These are phyloP conservation scores for Cuniculus paca DNA, from an alignment of 2,797 vertebrate species.

Conservation along the genomic window DNA sequence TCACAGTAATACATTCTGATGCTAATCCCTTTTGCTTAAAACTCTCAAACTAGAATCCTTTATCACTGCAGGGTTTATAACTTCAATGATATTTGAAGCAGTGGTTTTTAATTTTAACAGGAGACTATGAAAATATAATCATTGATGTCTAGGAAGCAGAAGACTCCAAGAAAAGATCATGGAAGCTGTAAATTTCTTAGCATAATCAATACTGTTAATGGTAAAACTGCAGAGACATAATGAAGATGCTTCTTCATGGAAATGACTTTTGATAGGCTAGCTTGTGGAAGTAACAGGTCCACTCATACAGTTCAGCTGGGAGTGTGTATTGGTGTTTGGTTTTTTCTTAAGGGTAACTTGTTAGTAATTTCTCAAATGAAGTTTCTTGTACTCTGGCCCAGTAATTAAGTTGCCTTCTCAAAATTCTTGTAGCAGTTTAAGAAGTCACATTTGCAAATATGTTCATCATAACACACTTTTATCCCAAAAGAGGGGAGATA, in stretches of 20 bases:
- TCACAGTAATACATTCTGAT: constrained; percentile 39
- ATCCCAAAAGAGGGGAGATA: not conserved
- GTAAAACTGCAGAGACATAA: not conserved
- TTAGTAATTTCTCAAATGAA: constrained; percentile 10
- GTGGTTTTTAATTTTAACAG: not conserved
- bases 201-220: constrained; percentile 39
- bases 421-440: constrained; percentile 19
- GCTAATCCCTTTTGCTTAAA: not conserved
- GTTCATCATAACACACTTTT: not conserved
- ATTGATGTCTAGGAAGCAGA: constrained; percentile 44
- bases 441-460: not conserved
- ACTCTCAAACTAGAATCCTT: not conserved
- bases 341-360: not conserved
- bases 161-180: constrained; percentile 4
- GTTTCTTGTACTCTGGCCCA: not conserved
- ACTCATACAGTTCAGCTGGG: not conserved
- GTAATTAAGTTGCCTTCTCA: not conserved
- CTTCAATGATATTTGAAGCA: constrained; percentile 27
- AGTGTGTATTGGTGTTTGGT: not conserved
- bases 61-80: not conserved
- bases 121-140: constrained; percentile 35
- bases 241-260: not conserved
- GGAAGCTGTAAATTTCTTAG: constrained; percentile 43
- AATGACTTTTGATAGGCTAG: not conserved
- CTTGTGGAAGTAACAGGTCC: not conserved